Base-by-base conservation (phyloP, 1,140 invertebrate species). In the Lutraria rhynchaena region DNA sequence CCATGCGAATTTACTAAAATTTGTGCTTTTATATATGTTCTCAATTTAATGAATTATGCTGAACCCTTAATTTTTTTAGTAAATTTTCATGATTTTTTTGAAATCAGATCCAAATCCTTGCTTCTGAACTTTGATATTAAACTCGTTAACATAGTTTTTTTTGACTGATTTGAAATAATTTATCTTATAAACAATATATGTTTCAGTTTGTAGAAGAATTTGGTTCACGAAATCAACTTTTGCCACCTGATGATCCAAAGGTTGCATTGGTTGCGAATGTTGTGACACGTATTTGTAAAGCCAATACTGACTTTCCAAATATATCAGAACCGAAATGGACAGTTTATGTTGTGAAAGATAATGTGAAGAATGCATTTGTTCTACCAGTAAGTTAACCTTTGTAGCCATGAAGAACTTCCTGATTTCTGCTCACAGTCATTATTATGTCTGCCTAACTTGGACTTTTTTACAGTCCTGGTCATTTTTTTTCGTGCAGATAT, bases 321-420 rank as follows among this genome's bases (percentile, higher is more conserved):
- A 89, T 94, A 53, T 85, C 88, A 22, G 81, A 91, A 22, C 91
- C 89, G 69, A 77, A 92, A 19, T 95, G 94, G 94, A 91, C 87
- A 33, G 84, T 95, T 29, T 91, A 90, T 70, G 92, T 95, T 70
- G 85, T 95, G 15, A 76, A 89, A 57, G 83, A 93, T 86, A 81
- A 91, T 7, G 75, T 84, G 3, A 89, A 88, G 53, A 95, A 94
- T 90, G 94, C 94, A 5, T 93, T 93, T 90, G 94, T 94, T 51
- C 86, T 94, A 65, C 93, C 94, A 46, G 94, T 94, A 88, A 92
- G 91, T 87, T 22, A 41, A 60, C 27, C 24, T 11, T 3, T 60
- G 17, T 33, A 27, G 29, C 13, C n/a, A 3, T 37, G 35, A 17
- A 11, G 17, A 7, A 4, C 4, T 4, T 67, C 9, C 55, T 78